Conservation (phyloP, 1,140 invertebrate genomes). For the Drosophila seguyi region DNA sequence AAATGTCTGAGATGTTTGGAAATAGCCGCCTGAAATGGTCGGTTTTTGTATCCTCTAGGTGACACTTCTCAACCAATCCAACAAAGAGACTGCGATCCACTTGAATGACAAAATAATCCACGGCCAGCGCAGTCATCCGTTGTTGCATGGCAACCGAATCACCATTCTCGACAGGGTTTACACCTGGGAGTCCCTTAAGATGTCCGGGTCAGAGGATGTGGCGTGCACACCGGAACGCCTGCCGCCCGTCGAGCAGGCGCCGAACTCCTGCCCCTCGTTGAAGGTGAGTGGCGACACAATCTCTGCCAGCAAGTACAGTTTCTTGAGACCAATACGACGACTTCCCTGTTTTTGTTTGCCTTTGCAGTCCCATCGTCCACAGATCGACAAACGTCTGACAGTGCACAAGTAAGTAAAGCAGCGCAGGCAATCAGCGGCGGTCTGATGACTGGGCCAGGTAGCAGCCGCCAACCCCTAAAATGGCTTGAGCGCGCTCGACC, state of each 20-base stretch:
- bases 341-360: slow-evolving; percentile 11
- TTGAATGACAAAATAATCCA: slow-evolving; percentile 60
- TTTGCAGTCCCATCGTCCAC: slow-evolving; percentile 48
- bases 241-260: slow-evolving; percentile 46
- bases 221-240: slow-evolving; percentile 57
- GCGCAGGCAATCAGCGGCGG: slow-evolving; percentile 9
- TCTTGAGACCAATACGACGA: not conserved
- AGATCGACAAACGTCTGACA: slow-evolving; percentile 64
- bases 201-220: slow-evolving; percentile 9
- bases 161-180: slow-evolving; percentile 64
- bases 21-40: not conserved
- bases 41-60: slow-evolving; percentile 40
- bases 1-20: not conserved
- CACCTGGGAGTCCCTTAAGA: slow-evolving; percentile 65
- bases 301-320: slow-evolving; percentile 25
- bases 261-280: slow-evolving; percentile 72
- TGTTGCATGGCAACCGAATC: slow-evolving; percentile 61
- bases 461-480: slow-evolving; percentile 47
- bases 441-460: slow-evolving; percentile 33
- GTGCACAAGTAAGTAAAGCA: slow-evolving; percentile 72
- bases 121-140: slow-evolving; percentile 49
- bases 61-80: slow-evolving; percentile 66
- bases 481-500: slow-evolving; percentile 4
- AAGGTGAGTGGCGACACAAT: slow-evolving; percentile 50
- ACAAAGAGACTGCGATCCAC: slow-evolving; percentile 37